phyloP scores from a whole-genome alignment of 2,113 vertebrate genomes.

The Formicarius rufipectus region DNA sequence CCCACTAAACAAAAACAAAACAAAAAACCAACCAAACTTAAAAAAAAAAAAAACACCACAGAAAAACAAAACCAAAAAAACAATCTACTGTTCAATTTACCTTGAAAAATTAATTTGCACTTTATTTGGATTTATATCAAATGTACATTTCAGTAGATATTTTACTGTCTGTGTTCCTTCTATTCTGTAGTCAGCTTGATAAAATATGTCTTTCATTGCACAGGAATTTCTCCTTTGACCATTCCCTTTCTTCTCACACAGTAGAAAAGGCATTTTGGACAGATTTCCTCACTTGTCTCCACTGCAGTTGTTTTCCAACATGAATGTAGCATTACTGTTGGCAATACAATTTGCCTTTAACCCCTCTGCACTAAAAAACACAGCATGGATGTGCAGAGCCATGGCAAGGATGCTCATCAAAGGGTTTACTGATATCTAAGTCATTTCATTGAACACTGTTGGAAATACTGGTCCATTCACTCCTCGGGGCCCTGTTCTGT shows the following conservation, averaged over 20 bases:
- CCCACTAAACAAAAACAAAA: fast-evolving
- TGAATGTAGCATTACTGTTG: neutral
- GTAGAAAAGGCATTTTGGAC: neutral
- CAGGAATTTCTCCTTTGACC: neutral
- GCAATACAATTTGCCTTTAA: neutral
- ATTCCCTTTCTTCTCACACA: neutral
- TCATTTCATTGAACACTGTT: neutral
- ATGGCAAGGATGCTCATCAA: neutral
- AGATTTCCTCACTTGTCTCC: neutral
- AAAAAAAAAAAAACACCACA: too few species aligned
- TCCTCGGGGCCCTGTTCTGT: neutral
- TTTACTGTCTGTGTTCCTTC: neutral
- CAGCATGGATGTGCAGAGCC: neutral
- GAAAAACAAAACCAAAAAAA: too few species aligned
- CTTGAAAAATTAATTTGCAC: neutral
- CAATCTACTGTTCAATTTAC: neutral
- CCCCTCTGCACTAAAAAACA: neutral
- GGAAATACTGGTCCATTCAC: neutral
- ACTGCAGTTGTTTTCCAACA: neutral
- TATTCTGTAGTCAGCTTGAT: neutral
- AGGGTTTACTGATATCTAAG: neutral
- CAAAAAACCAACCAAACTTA: neutral
- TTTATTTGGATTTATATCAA: neutral
- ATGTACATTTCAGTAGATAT: neutral
- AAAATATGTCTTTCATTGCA: neutral